Conservation (phyloP, 2,113 vertebrate species). For the Dipodomys merriami region DNA sequence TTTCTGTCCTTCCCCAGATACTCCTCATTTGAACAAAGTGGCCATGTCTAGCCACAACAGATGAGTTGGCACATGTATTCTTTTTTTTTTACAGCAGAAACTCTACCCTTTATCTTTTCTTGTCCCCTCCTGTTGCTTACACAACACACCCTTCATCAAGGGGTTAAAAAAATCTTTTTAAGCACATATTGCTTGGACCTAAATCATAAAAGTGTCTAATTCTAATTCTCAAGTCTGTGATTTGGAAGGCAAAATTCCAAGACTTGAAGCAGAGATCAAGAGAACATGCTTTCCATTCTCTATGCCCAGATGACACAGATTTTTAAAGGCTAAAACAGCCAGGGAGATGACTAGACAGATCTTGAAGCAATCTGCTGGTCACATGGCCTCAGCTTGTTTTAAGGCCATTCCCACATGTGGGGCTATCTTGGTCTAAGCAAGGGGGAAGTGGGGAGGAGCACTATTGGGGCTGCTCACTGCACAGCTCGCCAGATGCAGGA, state of each 20-base stretch:
- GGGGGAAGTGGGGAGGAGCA: not conserved
- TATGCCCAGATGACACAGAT: conserved; percentile 64
- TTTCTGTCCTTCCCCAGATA: not conserved
- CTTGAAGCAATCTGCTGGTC: conserved; percentile 66
- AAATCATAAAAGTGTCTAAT: conserved; percentile 6
- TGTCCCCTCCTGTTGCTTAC: not conserved
- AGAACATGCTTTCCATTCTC: conserved; percentile 55
- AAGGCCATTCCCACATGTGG: conserved; percentile 58
- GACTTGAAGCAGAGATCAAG: conserved; percentile 49
- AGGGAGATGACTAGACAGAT: conserved; percentile 64
- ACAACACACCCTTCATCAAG: not conserved
- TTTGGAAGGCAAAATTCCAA: conserved; percentile 34
- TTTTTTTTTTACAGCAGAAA: not conserved
- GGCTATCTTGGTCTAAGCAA: not conserved
- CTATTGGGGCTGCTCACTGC: conserved; percentile 52
- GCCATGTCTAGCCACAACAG: not conserved
- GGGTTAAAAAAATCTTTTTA: not conserved
- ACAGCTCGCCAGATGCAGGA: conserved; percentile 41
- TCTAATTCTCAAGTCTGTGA: conserved; percentile 6
- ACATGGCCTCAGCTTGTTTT: conserved; percentile 7
- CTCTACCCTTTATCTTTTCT: not conserved
- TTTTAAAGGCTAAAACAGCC: conserved; percentile 62
- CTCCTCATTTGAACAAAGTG: not conserved
- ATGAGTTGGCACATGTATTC: not conserved
- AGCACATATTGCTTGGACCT: not conserved